phyloP scores from a whole-genome alignment of 1,140 invertebrate species.

The Aplysia californica region DNA sequence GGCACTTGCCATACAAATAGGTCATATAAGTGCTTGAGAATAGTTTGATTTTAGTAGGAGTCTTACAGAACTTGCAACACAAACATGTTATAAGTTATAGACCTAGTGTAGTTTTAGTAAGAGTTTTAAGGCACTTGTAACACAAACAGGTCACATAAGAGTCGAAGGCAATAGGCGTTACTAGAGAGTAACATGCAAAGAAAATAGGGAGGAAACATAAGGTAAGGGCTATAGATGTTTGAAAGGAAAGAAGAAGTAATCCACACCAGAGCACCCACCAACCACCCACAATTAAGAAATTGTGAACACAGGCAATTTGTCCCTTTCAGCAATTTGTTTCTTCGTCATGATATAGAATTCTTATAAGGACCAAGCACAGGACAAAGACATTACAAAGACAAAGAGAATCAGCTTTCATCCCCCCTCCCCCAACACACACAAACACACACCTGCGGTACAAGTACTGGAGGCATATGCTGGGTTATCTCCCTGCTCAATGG shows the following conservation, averaged over 20 bases:
- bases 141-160: not conserved
- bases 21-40: too few relatives aligned
- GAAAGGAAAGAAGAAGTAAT: not conserved
- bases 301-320: too few relatives aligned
- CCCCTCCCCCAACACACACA: not conserved
- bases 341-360: not conserved
- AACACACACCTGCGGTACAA: conserved; percentile 73
- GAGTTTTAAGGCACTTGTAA: not conserved
- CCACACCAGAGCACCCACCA: not conserved
- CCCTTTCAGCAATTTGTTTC: too few relatives aligned
- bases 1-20: too few relatives aligned
- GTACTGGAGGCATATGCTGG: conserved; percentile 77
- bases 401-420: not conserved
- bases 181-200: not conserved
- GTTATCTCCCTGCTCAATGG: conserved; percentile 77
- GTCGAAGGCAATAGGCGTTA: not conserved
- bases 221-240: not conserved
- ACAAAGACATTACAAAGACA: not conserved
- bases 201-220: not conserved
- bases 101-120: not conserved
- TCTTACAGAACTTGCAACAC: not conserved
- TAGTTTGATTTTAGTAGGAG: not conserved
- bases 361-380: not conserved
- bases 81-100: not conserved
- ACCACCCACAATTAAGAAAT: not conserved